A percentile compares a stretch with the other conserved stretches of the same genome.
phyloP scores from a whole-genome alignment of 2,797 vertebrate genomes.

The Fringilla coelebs region DNA sequence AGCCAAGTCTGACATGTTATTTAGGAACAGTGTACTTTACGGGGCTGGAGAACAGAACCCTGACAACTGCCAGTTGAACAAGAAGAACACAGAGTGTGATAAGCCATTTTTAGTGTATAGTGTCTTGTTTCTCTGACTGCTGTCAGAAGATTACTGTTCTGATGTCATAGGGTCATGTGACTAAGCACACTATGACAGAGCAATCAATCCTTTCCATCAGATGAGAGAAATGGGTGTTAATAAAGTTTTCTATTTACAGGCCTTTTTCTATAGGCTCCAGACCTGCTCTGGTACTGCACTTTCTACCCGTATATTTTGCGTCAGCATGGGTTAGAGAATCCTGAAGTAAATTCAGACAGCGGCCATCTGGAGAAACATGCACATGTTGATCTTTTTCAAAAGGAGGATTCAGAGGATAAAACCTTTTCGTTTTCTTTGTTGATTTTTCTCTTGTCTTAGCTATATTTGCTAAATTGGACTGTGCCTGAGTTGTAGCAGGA shows the following conservation, averaged over 20 bases:
- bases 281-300: background rate
- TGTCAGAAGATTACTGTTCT: background rate
- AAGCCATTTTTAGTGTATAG: background rate
- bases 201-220: background rate
- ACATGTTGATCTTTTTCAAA: background rate
- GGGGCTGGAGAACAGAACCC: background rate
- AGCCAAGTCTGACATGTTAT: background rate
- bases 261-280: background rate
- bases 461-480: background rate
- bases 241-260: background rate
- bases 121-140: background rate
- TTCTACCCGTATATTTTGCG: background rate
- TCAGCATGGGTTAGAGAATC: background rate
- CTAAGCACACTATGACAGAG: background rate
- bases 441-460: background rate
- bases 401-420: background rate
- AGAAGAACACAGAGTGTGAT: background rate
- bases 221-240: background rate
- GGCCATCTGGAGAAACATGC: background rate
- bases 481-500: background rate
- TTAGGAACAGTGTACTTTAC: background rate
- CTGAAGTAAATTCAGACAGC: background rate
- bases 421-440: background rate
- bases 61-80: background rate
- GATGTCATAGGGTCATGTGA: background rate